Conservation (phyloP, 2,113 vertebrate species). For the Hypanus sabinus region DNA sequence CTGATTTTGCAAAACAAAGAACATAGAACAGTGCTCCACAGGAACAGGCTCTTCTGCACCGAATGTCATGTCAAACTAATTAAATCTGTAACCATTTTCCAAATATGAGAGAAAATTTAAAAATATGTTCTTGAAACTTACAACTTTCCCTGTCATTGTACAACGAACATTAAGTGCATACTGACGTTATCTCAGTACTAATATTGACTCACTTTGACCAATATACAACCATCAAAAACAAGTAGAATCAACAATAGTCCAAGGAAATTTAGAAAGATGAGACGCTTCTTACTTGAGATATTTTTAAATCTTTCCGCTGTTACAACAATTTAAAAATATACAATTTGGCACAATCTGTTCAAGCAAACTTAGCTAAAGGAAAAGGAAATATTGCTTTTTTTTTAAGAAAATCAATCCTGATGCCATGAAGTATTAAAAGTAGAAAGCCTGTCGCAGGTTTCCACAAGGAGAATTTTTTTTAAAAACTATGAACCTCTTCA, state of each 20-base stretch:
- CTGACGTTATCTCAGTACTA: background rate
- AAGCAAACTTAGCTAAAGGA: background rate
- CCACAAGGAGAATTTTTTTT: too few relatives aligned
- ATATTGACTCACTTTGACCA: background rate
- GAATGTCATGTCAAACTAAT: too few relatives aligned
- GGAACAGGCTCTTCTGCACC: too few relatives aligned
- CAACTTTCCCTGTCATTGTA: background rate
- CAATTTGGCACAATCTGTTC: background rate
- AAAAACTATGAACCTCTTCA: too few relatives aligned
- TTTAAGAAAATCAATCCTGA: too few relatives aligned
- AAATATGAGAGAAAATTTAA: background rate
- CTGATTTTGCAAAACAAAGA: background rate
- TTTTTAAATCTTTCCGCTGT: background rate
- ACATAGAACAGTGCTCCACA: too few relatives aligned
- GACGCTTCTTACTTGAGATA: background rate
- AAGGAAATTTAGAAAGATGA: background rate
- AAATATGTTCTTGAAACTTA: background rate
- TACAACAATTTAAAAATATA: background rate
- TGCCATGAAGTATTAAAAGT: too few relatives aligned
- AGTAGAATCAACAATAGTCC: background rate
- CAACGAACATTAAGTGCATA: background rate
- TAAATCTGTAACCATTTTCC: too few relatives aligned
- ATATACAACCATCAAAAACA: background rate
- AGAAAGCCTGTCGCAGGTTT: too few relatives aligned
- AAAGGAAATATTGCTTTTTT: background rate